phyloP scores from a whole-genome alignment of 2,113 vertebrate genomes.

The Crotophaga sulcirostris region DNA sequence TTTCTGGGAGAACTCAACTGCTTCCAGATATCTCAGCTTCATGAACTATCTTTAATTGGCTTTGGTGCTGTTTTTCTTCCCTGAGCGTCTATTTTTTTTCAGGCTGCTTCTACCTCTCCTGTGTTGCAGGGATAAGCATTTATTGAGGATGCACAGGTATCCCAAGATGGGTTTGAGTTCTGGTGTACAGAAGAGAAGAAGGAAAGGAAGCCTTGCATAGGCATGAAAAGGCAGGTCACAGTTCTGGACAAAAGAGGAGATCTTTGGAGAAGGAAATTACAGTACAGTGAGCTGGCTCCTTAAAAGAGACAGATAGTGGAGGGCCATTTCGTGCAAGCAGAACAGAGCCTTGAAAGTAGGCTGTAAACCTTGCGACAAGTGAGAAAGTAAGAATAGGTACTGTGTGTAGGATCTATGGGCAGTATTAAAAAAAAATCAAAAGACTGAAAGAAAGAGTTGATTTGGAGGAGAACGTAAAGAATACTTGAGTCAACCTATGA shows the following conservation, averaged over 20 bases:
- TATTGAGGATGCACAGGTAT: not conserved
- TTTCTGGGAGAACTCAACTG: not conserved
- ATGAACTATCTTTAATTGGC: not conserved
- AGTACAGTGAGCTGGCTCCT: not conserved
- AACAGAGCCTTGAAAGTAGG: not conserved
- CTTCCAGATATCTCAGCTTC: not conserved
- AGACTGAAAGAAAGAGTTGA: not conserved
- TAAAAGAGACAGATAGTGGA: not conserved
- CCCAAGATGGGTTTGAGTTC: not conserved
- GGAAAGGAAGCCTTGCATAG: not conserved
- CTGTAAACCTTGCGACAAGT: not conserved
- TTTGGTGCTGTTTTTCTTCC: not conserved
- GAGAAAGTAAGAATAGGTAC: not conserved
- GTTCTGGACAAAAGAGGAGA: not conserved
- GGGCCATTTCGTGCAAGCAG: not conserved
- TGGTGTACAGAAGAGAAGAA: not conserved
- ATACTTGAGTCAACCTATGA: not conserved
- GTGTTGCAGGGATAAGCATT: accelerated
- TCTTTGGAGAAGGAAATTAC: not conserved
- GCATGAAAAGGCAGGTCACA: not conserved
- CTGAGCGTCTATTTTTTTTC: not conserved
- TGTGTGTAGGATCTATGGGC: not conserved
- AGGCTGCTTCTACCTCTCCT: not conserved
- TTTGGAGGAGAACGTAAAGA: not conserved
- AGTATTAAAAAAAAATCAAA: not conserved